phyloP scores from a whole-genome alignment of 2,797 vertebrate genomes.

The Crocodylus rhombifer region DNA sequence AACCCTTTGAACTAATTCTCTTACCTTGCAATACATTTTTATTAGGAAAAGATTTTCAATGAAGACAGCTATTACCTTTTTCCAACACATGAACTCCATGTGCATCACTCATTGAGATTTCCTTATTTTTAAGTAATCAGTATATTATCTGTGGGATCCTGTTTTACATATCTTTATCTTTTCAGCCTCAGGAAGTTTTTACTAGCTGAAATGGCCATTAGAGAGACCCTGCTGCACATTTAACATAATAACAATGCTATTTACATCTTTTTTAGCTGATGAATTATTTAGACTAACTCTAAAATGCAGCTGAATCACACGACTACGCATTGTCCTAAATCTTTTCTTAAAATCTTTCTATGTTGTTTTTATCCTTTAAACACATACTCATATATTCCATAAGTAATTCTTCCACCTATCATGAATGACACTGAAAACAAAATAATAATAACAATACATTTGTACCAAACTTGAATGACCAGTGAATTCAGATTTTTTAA shows the following conservation, averaged over 20 bases:
- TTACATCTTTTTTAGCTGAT: not conserved
- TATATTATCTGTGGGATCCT: not conserved
- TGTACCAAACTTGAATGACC: not conserved
- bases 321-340: not conserved
- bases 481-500: not conserved
- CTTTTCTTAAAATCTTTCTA: not conserved
- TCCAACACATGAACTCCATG: slow-evolving; percentile 1
- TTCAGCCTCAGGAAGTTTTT: slow-evolving; percentile 24
- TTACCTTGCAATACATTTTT: slow-evolving; percentile 26
- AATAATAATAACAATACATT: not conserved
- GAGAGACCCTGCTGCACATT: not conserved
- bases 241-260: not conserved
- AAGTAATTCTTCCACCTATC: not conserved
- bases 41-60: slow-evolving; percentile 27
- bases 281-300: not conserved
- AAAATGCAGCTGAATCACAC: not conserved
- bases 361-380: too few relatives aligned
- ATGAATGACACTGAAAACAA: not conserved
- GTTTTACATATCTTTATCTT: slow-evolving; percentile 23
- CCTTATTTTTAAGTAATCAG: not conserved
- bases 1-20: slow-evolving; percentile 33
- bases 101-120: not conserved
- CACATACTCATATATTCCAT: not conserved
- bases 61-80: not conserved
- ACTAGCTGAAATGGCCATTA: not conserved